Percentiles rank a stretch among this genome's conserved stretches.
These are phyloP conservation scores for Harlomillsia oculata DNA, from an alignment of 1,140 invertebrate species.

Conservation along the genomic window DNA sequence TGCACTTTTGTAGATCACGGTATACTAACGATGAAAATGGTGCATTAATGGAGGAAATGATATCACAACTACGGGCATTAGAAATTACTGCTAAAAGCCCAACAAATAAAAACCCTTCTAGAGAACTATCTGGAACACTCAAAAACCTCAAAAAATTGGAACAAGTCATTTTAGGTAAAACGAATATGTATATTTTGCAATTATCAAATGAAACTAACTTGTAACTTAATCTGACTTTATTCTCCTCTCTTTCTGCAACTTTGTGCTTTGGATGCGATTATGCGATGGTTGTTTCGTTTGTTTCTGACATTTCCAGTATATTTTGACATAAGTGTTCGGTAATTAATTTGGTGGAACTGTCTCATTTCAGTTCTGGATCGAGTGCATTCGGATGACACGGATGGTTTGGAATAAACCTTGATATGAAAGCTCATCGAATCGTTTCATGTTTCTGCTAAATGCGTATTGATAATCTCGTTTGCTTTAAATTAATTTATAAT, in stretches of 20 bases:
- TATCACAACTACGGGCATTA: conserved; percentile 42
- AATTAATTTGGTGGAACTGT: too few species aligned
- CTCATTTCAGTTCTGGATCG: too few species aligned
- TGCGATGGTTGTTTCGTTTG: too few species aligned
- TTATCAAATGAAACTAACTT: conserved; percentile 5
- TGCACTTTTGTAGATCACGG: conserved; percentile 37
- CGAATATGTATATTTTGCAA: conserved; percentile 1
- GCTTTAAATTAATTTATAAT: too few species aligned
- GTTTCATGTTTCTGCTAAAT: too few species aligned
- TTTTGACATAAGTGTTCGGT: too few species aligned
- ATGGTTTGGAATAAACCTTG: too few species aligned
- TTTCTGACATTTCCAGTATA: too few species aligned
- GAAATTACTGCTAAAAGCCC: conserved; percentile 35
- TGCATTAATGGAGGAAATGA: conserved; percentile 37
- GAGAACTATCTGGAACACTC: conserved; percentile 50
- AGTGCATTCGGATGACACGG: too few species aligned
- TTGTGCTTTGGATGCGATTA: too few species aligned
- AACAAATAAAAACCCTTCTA: conserved; percentile 39
- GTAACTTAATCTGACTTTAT: background rate
- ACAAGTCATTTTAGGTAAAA: conserved; percentile 48
- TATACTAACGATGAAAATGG: conserved; percentile 41
- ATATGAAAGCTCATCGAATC: too few species aligned
- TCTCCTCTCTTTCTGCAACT: background rate
- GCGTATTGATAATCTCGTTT: too few species aligned
- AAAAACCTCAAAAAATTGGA: conserved; percentile 52